phyloP scores from a whole-genome alignment of 2,113 vertebrate species.

The Zapus hudsonius region DNA sequence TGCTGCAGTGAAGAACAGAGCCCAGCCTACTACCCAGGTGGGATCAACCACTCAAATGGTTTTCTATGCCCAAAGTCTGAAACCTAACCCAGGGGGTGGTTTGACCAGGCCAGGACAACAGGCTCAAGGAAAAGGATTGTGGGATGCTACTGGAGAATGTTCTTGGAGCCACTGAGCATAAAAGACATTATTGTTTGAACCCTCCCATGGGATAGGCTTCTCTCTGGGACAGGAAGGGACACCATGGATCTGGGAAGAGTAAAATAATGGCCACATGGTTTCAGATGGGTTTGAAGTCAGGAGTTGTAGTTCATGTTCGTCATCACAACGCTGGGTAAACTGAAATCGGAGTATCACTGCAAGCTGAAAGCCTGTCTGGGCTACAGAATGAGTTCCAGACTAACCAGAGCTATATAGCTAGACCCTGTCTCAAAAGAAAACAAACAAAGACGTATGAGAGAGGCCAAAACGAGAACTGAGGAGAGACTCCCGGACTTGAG shows the following conservation, averaged over 20 bases:
- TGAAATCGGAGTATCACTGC: background rate
- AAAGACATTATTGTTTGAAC: accelerated
- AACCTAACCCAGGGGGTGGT: background rate
- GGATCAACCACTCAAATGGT: background rate
- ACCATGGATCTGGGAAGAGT: background rate
- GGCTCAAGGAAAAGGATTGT: background rate
- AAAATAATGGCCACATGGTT: background rate
- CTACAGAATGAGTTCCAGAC: background rate
- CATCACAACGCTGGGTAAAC: no score
- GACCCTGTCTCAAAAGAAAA: background rate
- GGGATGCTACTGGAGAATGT: accelerated
- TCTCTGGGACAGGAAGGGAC: background rate
- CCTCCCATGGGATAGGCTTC: background rate
- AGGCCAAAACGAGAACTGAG: no score
- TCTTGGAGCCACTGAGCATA: background rate
- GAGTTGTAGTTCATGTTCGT: no score
- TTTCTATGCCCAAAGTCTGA: background rate
- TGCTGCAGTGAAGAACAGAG: background rate
- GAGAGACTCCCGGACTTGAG: accelerated
- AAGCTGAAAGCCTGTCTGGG: background rate
- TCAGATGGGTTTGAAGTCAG: background rate
- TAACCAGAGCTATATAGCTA: background rate
- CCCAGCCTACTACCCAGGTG: background rate
- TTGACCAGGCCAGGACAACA: background rate
- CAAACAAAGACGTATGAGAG: background rate